Evolutionary conservation across 2,888 invertebrate genomes (phyloP), one percentile per base, ranked within the genome.

Genomic region (Pteria penguin): DNA sequence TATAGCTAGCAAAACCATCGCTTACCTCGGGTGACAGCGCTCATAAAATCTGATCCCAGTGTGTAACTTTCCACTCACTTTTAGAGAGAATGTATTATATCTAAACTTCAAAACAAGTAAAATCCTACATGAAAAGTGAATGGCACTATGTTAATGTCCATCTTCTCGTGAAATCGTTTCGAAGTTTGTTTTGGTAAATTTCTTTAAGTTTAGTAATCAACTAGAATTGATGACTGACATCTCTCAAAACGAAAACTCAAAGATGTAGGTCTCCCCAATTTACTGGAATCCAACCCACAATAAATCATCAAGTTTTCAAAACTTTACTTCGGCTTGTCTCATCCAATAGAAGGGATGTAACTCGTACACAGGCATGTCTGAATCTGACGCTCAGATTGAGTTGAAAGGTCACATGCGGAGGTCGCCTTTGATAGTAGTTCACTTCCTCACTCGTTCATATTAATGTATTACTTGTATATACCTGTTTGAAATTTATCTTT

Each of bases 201-300:
- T n/a, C n/a, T n/a, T n/a, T n/a, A n/a, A n/a, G n/a, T n/a, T n/a
- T 45, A 45, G 18, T 8, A 45, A 8, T 45, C 45, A 45, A 18
- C 11, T 45, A 4, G 22, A 24, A 26, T 60, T 18, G 11, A 8
- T 60, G 60, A 60, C 14, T 60, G 60, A 60, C 60, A 60, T 24
- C 5, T 60, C 22, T 4, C 22, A 26, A 24, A 26, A 11, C 27
- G 22, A 24, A 26, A 18, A 60, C 60, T 60, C 26, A 60, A 26
- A 60, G 60, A 60, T 60, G 60, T 27, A 60, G 60, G 60, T 60
- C 60, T 60, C 60, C 27, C 22, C 14, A 27, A 24, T 45, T 60
- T 60, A 18, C 27, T n/a, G n/a, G 27, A 60, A 26, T 27, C 60
- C 27, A 29, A 60, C 60, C 60, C 18, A 26, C 27, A 26, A 60